Base-by-base conservation (phyloP, 2,888 invertebrate genomes). In the Cremastinae sp. region DNA sequence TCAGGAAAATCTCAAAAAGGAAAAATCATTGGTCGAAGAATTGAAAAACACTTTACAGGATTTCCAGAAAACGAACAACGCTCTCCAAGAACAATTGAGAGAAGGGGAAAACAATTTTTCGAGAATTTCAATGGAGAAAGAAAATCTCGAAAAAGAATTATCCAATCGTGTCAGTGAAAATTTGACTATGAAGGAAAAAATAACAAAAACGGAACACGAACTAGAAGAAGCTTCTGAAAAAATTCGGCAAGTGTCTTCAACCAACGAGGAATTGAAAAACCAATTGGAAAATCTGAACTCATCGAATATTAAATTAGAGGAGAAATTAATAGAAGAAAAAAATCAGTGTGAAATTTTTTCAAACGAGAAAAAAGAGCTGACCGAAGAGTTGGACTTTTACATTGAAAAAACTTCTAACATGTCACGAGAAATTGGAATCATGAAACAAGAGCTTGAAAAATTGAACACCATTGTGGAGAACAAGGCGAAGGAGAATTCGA, bases 71-170 rank as follows among this genome's bases (percentile, higher is more conserved):
- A 49, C 8, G 4, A 28, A 18, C 16, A 12, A n/a, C 9, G 18
- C 35, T n/a, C 43, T 61, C 18, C 53, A 37, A 37, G 22, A 55
- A 3, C 10, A 72, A 58, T 43, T 72, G 41, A 35, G 9, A 0
- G 2, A 22, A 2, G 51, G 65, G 22, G 35, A 28, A 35, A 51
- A 58, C 35, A 8, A 43, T 43, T 35, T 35, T 8, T 9, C 51
- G 1, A 9, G 8, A 8, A 9, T 22, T 9, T 2, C 28, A 14
- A 37, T 7, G 55, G 70, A 66, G 16, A 69, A 75, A 61, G 35
- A 18, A 3, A 9, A 16, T 1, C 45, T 69, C 2, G 14, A 78
- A 8, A 14, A 65, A 41, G 20, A 75, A 65, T 49, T 78, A 10
- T 18, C 49, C 5, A 59, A 9, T 2, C 28, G 51, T 43, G 45